These are phyloP conservation scores for Nezara viridula DNA, from an alignment of 2,888 invertebrate species.

Conservation along the genomic window DNA sequence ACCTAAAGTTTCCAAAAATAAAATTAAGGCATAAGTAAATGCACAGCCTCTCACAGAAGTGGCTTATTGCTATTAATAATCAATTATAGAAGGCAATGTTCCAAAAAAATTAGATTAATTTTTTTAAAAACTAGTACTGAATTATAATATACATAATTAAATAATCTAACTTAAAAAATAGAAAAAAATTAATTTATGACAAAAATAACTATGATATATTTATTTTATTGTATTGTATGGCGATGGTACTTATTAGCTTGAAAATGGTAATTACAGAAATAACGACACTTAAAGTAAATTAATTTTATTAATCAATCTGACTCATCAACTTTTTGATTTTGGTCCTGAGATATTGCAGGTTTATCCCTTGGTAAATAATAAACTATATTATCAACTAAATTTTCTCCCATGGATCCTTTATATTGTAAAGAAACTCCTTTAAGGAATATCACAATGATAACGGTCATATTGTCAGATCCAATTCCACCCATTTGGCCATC, in stretches of 20 bases:
- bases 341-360: not conserved
- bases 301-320: not conserved
- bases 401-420: not conserved
- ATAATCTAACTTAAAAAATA: not conserved
- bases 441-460: conserved; percentile 86
- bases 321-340: conserved; percentile 8
- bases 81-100: not conserved
- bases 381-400: not conserved
- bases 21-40: conserved; percentile 27
- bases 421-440: conserved; percentile 69
- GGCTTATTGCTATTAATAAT: conserved; percentile 1
- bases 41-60: conserved; percentile 7
- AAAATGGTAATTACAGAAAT: not conserved
- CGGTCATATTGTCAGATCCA: conserved; percentile 99
- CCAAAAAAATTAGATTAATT: not conserved
- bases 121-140: not conserved
- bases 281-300: not conserved
- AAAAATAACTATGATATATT: not conserved
- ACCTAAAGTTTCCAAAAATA: not conserved
- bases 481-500: conserved; percentile 97
- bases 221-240: too few species aligned
- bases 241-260: not conserved
- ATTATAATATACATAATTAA: not conserved
- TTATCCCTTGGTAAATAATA: conserved; percentile 34
- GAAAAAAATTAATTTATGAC: not conserved